Evolutionary conservation across 1,140 invertebrate species (phyloP).

Genomic region (Drosophila kurseongensis): DNA sequence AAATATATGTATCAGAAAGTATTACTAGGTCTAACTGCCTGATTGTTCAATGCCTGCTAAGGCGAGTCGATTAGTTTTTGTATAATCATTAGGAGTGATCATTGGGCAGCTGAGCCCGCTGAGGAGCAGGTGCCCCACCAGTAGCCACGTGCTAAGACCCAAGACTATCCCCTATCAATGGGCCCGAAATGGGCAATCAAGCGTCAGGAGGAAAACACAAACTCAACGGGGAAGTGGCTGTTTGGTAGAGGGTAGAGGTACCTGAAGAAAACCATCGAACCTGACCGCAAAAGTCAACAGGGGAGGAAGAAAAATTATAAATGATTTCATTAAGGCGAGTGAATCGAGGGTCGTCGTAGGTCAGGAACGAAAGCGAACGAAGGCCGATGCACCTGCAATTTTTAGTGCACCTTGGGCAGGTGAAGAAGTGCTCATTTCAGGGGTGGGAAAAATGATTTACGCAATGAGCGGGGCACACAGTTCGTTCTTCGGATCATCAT

Average conservation of each 20-base stretch:
- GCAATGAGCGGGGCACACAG: conserved; percentile 45
- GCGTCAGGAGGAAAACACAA: conserved; percentile 34
- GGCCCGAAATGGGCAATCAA: conserved; percentile 15
- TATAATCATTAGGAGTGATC: background rate
- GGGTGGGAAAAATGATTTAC: conserved; percentile 82
- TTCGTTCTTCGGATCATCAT: conserved; percentile 13
- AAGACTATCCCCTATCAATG: conserved; percentile 48
- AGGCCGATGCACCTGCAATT: conserved; percentile 47
- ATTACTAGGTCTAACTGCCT: background rate
- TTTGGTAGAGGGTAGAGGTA: background rate
- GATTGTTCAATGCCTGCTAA: background rate
- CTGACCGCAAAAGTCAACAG: conserved; percentile 17
- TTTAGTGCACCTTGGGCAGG: conserved; percentile 44
- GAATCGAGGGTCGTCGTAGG: conserved; percentile 54
- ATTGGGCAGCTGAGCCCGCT: conserved; percentile 15
- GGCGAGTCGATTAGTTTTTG: background rate
- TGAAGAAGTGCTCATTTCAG: conserved; percentile 37
- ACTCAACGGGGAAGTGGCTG: conserved; percentile 3
- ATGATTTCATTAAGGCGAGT: conserved; percentile 70
- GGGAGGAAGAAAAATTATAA: conserved; percentile 68
- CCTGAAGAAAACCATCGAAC: conserved; percentile 8
- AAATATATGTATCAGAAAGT: background rate
- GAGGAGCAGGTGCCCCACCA: conserved; percentile 37
- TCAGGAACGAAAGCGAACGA: conserved; percentile 7
- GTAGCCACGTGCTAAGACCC: conserved; percentile 54